Base-by-base conservation (phyloP, 2,888 invertebrate species). In the Acanthopleura granulata region DNA sequence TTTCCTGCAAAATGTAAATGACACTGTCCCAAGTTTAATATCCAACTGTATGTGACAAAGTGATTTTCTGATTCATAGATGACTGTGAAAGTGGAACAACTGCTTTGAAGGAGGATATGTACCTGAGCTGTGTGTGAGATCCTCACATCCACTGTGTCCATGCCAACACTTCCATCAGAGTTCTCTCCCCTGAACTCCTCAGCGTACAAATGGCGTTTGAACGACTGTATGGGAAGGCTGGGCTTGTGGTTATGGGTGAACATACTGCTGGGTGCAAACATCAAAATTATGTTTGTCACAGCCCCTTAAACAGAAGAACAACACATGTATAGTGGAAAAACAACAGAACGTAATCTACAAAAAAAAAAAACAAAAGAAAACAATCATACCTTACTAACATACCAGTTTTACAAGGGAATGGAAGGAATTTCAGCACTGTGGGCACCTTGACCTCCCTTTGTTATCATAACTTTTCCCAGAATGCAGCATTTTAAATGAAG, bases 221-320 rank as follows among this genome's bases (percentile, higher is more conserved):
- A 84, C 9, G 77, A 80, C 62, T 80, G 81, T 16, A 85, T 72
- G 6, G 81, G 79, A 25, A 83, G 72, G 15, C 75, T 78, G 12
- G 80, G 79, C 69, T 77, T 79, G 14, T 76, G 71, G 22, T 80
- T 75, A 18, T 79, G 76, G 27, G 79, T 76, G n/a, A 76, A 50
- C 22, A 86, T 62, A 22, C 79, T 80, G 51, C 77, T 77, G 0
- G 84, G 84, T 1, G 82, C 81, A 27, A 80, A 80, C 25, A 79
- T 76, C n/a, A 84, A 77, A 51, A 82, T 62, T 0, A 76, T 76
- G 77, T 86, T 86, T 4, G 83, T 84, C n/a, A 86, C 76, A 14
- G 79, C 75, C 62, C 83, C 85, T 85, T 9, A 12, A 57, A 57
- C 57, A 57, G 18, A 57, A n/a, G 22, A 18, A 22, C 18, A 51